Evolutionary conservation across 2,797 vertebrate genomes (phyloP).

Genomic region (Parotocinclus haroldoi): DNA sequence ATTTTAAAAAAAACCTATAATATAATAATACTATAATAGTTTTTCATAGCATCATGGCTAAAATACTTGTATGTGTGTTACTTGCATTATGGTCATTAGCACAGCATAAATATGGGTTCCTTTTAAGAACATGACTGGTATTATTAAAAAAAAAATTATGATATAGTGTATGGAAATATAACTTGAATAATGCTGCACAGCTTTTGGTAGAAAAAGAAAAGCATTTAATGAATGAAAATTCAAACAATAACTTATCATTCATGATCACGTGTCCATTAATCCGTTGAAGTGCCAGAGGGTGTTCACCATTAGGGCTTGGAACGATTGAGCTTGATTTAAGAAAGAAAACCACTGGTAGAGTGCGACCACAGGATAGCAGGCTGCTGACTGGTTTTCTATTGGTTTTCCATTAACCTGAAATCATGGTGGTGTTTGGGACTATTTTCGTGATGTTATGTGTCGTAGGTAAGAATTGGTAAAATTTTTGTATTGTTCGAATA

Average conservation of each 20-base stretch:
- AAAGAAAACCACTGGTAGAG: slow-evolving; percentile 15
- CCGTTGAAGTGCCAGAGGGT: slow-evolving; percentile 37
- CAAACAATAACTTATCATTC: neutral
- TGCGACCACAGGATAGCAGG: neutral
- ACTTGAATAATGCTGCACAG: too few relatives aligned
- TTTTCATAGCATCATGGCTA: too few relatives aligned
- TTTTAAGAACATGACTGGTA: too few relatives aligned
- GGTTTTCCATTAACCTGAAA: slow-evolving; percentile 35
- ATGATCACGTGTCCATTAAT: slow-evolving; percentile 25
- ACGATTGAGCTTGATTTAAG: slow-evolving; percentile 34
- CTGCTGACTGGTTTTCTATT: neutral
- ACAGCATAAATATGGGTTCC: too few relatives aligned
- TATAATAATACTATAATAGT: too few relatives aligned
- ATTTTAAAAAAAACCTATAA: too few relatives aligned
- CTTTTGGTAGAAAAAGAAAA: too few relatives aligned
- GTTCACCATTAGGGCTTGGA: slow-evolving; percentile 33
- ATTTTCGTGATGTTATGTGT: slow-evolving; percentile 51
- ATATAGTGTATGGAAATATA: too few relatives aligned
- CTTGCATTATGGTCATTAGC: too few relatives aligned
- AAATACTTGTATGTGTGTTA: too few relatives aligned
- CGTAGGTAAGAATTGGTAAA: slow-evolving; percentile 51
- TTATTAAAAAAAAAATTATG: too few relatives aligned
- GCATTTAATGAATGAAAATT: slow-evolving; percentile 8
- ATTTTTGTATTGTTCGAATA: neutral
- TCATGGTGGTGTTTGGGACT: slow-evolving; percentile 51